Base-by-base conservation (phyloP, 2,888 invertebrate species). In the Drosophila borborema region DNA sequence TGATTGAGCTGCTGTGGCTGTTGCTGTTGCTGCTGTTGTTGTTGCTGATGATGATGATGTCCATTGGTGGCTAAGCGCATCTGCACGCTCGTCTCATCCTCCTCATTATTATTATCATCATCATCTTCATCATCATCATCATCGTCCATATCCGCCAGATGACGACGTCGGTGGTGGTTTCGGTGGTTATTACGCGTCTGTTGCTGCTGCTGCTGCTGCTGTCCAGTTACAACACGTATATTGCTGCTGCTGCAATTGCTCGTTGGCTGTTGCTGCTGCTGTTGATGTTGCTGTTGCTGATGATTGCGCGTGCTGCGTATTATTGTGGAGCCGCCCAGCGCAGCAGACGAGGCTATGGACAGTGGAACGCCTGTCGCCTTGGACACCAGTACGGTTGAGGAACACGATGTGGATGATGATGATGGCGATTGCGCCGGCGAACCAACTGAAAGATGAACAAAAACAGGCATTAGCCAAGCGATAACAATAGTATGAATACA, bases 231-330 rank as follows among this genome's bases (percentile, higher is more conserved):
- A 72, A 73, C 74, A 56, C 81, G 88, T 68, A 82, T 83, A 59
- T 83, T 87, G 70, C 81, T 82, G 78, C 79, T 58, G 55, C 40
- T 59, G 64, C 36, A 62, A 64, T 23, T 72, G 80, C 1, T 55
- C 12, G 49, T 43, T 62, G 55, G 69, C 10, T 43, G 70, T 80
- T 82, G 77, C 77, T 59, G 67, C 36, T 72, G 80, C 0, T 55
- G 69, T 3, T 45, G 60, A 1, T 76, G 75, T 0, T 86, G 89
- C n/a, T 86, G 81, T 10, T 76, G 81, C 1, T 72, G 87, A 80
- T 92, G 92, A 72, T 87, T 92, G 70, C 92, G 92, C 74, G 92
- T 92, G 78, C 92, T 92, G 71, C 92, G 91, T 83, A 92, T 92
- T 20, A 86, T 86, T 34, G 92, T 91, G 53, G 91, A 91, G 60